Evolutionary conservation across 2,888 invertebrate species (phyloP).

Genomic region (Oasisia sp.): DNA sequence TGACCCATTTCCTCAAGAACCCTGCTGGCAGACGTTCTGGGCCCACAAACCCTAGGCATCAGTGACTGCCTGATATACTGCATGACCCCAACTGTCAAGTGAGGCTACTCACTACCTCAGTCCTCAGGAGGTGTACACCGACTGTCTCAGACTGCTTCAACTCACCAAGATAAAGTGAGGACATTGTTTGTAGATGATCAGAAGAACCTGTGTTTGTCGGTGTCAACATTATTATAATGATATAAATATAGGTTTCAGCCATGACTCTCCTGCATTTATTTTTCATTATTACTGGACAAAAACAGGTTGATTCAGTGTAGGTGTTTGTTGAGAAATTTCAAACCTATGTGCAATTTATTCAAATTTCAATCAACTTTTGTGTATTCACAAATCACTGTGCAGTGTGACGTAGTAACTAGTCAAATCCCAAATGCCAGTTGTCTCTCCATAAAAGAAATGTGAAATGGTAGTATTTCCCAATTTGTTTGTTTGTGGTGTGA

Average conservation of each 20-base stretch:
- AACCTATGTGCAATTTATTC: not conserved
- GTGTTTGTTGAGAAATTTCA: not conserved
- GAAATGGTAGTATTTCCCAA: too few species aligned
- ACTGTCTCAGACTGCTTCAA: too few species aligned
- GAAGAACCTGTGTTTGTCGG: too few species aligned
- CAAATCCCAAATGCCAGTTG: too few species aligned
- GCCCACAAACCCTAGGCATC: not conserved
- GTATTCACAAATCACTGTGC: not conserved
- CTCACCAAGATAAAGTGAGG: too few species aligned
- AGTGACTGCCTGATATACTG: not conserved
- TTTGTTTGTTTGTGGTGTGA: too few species aligned
- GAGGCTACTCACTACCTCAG: not conserved
- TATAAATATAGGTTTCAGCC: not conserved
- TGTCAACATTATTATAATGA: too few species aligned
- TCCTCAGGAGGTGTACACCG: too few species aligned
- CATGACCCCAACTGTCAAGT: not conserved
- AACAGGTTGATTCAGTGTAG: not conserved
- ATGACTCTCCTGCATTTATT: not conserved
- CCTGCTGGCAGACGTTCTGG: too few species aligned
- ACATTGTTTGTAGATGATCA: too few species aligned
- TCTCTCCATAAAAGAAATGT: too few species aligned
- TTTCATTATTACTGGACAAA: not conserved
- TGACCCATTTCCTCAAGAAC: too few species aligned
- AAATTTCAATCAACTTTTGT: not conserved
- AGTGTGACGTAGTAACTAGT: not conserved